Percentiles rank a stretch among this genome's conserved stretches.
These are phyloP conservation scores for Nothocercus nigrocapillus DNA, from an alignment of 2,113 vertebrate genomes.

Conservation along the genomic window DNA sequence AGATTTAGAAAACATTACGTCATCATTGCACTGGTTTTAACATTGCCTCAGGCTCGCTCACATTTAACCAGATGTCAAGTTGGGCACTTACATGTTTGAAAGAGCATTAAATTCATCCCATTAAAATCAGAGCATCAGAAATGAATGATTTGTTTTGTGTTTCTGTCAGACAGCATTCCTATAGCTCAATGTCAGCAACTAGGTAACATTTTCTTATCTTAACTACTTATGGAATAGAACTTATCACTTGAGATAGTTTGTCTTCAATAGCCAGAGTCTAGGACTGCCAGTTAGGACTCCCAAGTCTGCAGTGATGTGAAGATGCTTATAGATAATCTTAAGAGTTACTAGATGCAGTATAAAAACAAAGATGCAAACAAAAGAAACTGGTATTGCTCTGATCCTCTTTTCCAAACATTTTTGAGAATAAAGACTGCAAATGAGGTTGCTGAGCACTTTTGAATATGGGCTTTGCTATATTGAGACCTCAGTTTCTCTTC, in stretches of 20 bases:
- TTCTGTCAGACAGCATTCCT: not conserved
- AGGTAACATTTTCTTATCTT: not conserved
- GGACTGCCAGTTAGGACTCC: not conserved
- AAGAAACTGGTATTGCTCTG: not conserved
- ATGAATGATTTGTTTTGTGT: not conserved
- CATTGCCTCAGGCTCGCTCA: not conserved
- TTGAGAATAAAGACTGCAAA: not conserved
- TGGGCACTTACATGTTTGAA: not conserved
- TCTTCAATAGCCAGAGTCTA: not conserved
- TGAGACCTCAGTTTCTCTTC: not conserved
- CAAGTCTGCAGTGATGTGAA: not conserved
- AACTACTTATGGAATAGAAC: not conserved
- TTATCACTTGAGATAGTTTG: not conserved
- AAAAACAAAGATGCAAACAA: not conserved
- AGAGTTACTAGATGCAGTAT: not conserved
- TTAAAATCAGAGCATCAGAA: not conserved
- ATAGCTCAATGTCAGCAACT: rapidly evolving
- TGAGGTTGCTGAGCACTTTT: not conserved
- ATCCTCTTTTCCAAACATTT: not conserved
- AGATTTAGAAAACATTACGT: not conserved
- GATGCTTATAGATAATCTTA: not conserved
- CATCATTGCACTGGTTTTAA: not conserved
- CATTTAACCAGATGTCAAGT: not conserved
- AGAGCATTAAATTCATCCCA: not conserved
- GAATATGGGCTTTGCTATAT: not conserved